These are phyloP conservation scores for Hydrozoanthus tunicans DNA, from an alignment of 64 coral and sea anemone genomes.

Conservation along the genomic window DNA sequence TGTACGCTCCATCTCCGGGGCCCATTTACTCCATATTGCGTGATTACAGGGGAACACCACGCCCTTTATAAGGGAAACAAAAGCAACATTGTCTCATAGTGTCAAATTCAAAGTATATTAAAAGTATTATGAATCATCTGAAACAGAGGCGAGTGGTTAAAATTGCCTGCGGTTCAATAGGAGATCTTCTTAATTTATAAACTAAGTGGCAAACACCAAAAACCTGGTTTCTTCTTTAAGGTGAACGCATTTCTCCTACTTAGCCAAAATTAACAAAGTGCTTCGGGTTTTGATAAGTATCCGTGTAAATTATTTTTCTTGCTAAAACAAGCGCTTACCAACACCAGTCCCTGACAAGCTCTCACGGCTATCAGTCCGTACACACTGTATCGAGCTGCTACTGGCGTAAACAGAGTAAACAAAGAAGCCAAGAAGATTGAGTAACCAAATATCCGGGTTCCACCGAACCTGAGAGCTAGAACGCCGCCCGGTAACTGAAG, in stretches of 20 bases:
- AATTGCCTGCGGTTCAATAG: too few relatives aligned
- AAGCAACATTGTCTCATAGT: background rate
- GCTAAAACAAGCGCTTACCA: constrained; percentile 44
- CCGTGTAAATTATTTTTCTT: too few relatives aligned
- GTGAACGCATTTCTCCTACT: too few relatives aligned
- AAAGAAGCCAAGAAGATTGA: constrained; percentile 82
- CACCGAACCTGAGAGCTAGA: constrained; percentile 71
- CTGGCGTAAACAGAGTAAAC: constrained; percentile 81
- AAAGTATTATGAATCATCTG: too few relatives aligned
- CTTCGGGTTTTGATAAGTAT: too few relatives aligned
- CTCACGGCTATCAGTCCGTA: constrained; percentile 78
- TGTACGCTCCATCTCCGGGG: constrained; percentile 69
- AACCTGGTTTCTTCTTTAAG: too few relatives aligned
- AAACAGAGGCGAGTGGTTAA: too few relatives aligned
- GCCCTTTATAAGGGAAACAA: constrained; percentile 47
- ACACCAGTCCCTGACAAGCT: constrained; percentile 70
- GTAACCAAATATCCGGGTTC: constrained; percentile 88
- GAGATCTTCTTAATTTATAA: too few relatives aligned
- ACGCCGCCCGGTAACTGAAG: constrained; percentile 80
- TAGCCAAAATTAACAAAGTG: too few relatives aligned
- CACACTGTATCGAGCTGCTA: constrained; percentile 80
- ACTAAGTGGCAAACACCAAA: too few relatives aligned
- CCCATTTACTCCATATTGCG: constrained; percentile 95
- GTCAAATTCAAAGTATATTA: background rate
- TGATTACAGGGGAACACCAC: constrained; percentile 89